Evolutionary conservation across 2,797 vertebrate species (phyloP), one percentile per base, ranked within the genome.

Genomic region (Apogon talboti): DNA sequence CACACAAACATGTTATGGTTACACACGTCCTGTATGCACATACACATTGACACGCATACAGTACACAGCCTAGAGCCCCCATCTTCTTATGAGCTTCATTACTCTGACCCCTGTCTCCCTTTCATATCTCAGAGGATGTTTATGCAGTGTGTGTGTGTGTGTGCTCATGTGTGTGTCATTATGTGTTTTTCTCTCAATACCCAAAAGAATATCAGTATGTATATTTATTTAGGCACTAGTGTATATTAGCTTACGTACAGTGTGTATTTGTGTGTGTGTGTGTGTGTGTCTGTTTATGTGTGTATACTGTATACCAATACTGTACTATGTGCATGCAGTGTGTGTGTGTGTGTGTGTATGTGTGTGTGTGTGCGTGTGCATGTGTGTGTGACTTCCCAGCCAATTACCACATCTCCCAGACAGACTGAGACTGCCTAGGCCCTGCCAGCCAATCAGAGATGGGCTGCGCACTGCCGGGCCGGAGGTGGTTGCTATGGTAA

Each of bases 381-480:
- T 70, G 65, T 59, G 66, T 87, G 66, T 87, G 67, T 86, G 88
- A 89, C 87, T 92, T 93, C 91, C 88, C 90, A 93, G 90, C 92
- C 92, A 94, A 94, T 95, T 94, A 94, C 92, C 92, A 93, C 91
- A 90, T 92, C 87, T 90, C 90, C 90, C 92, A 93, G 91, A 94
- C 93, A 93, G 92, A 85, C 91, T 93, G 91, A 91, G 93, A 93
- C 92, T 91, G 91, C 90, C 89, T 89, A 56, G 76, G 72, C 79
- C 81, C 74, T 90, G 88, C 86, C 91, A 93, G 91, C 93, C 94
- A 94, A 95, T 94, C 85, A 82, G 86, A 91, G 70, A 54, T n/a
- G 71, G 81, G 86, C 89, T 92, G 88, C 87, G 80, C 90, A 91
- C 81, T 90, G 89, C 87, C 83, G 63, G 91, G 91, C 91, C 83